Percentiles rank a stretch among this genome's conserved stretches.
phyloP scores from a whole-genome alignment of 2,888 invertebrate genomes.

The Alcis repandata region DNA sequence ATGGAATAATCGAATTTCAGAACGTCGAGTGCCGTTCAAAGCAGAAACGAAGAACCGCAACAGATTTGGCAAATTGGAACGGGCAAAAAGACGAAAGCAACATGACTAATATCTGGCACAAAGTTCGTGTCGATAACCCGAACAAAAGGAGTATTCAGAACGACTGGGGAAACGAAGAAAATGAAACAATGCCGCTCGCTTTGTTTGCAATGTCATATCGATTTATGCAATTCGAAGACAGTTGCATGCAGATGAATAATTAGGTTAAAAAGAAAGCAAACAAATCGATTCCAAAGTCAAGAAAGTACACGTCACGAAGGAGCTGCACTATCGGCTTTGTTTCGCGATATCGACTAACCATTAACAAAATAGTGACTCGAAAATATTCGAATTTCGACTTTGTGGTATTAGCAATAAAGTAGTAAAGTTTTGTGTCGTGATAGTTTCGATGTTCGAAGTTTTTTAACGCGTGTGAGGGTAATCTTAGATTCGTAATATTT shows the following conservation, averaged over 20 bases:
- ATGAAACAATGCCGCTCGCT: constrained; percentile 52
- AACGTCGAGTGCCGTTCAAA: constrained; percentile 81
- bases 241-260: constrained; percentile 75
- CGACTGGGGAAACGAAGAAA: constrained; percentile 60
- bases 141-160: constrained; percentile 67
- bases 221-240: constrained; percentile 37
- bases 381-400: constrained; percentile 51
- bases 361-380: constrained; percentile 3
- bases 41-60: constrained; percentile 80
- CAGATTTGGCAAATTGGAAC: constrained; percentile 71
- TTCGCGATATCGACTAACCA: constrained; percentile 58
- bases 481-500: constrained; percentile 76
- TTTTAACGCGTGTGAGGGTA: constrained; percentile 49
- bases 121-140: constrained; percentile 79
- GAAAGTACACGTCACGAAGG: constrained; percentile 75
- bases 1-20: constrained; percentile 83
- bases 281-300: constrained; percentile 48
- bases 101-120: constrained; percentile 81
- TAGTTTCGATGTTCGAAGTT: constrained; percentile 38
- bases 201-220: constrained; percentile 49
- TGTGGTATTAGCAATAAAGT: constrained; percentile 47
- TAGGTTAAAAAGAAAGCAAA: constrained; percentile 65
- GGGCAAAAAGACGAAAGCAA: constrained; percentile 60
- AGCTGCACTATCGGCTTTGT: constrained; percentile 66
- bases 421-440: constrained; percentile 8